These are phyloP conservation scores for Pocillopora meandrina DNA, from an alignment of 92 coral and sea anemone genomes.

Conservation along the genomic window DNA sequence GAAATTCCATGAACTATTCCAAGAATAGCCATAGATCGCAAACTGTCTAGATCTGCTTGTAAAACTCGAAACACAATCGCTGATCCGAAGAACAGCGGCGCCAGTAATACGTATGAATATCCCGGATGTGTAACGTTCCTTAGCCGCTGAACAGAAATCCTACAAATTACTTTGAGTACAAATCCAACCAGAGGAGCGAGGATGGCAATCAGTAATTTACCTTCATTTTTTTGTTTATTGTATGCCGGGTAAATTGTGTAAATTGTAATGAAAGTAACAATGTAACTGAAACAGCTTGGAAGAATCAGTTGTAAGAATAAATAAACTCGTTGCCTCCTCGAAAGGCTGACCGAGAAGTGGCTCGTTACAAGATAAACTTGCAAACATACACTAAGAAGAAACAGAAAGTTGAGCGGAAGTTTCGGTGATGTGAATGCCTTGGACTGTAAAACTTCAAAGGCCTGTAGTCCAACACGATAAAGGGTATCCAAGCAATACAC, in stretches of 20 bases:
- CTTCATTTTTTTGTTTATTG: constrained; percentile 1
- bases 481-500: background rate
- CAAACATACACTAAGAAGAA: background rate
- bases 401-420: background rate
- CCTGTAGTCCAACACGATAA: background rate
- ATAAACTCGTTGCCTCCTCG: background rate
- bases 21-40: background rate
- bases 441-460: background rate
- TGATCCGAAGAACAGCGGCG: constrained; percentile 2
- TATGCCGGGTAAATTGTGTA: background rate
- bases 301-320: background rate
- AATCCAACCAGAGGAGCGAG: constrained; percentile 14
- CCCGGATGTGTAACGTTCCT: constrained; percentile 30
- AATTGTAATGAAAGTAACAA: background rate
- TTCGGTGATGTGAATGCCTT: background rate
- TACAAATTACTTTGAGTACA: constrained; percentile 3
- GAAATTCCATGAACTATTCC: constrained; percentile 20
- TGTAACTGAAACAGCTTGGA: background rate
- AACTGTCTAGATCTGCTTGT: constrained; percentile 7
- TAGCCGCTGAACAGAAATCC: constrained; percentile 20
- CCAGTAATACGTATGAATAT: constrained; percentile 9
- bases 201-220: constrained; percentile 16
- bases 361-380: constrained; percentile 4
- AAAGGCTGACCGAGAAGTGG: background rate
- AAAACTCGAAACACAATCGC: constrained; percentile 11